phyloP scores from a whole-genome alignment of 2,888 invertebrate genomes.

The Drosophila sordidapex region DNA sequence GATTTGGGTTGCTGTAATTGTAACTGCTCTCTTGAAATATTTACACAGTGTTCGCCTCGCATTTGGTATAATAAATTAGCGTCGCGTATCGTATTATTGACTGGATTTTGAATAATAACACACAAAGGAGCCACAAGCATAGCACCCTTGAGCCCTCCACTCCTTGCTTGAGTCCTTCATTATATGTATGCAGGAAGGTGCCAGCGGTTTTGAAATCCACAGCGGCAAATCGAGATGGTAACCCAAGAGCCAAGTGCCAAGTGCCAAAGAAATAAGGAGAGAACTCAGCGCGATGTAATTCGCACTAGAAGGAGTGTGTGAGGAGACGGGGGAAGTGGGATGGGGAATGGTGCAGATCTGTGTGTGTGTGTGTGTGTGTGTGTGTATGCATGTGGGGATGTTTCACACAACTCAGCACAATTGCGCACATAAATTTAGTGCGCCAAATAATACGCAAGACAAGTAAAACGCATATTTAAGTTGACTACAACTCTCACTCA shows the following conservation, averaged over 20 bases:
- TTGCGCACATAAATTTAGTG: slow-evolving; percentile 80
- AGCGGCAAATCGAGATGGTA: slow-evolving; percentile 62
- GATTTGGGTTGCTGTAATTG: slow-evolving; percentile 61
- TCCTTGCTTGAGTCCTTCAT: neutral
- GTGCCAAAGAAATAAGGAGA: slow-evolving; percentile 39
- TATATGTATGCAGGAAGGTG: slow-evolving; percentile 32
- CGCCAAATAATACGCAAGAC: slow-evolving; percentile 75
- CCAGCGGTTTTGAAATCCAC: slow-evolving; percentile 33
- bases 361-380: neutral
- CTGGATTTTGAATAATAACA: slow-evolving; percentile 81
- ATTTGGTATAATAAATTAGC: slow-evolving; percentile 74
- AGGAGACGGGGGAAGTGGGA: neutral
- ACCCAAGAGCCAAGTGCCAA: slow-evolving; percentile 29
- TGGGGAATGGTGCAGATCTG: neutral
- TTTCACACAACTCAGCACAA: slow-evolving; percentile 74
- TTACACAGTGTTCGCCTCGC: slow-evolving; percentile 58
- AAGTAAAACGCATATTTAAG: slow-evolving; percentile 67
- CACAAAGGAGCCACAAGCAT: slow-evolving; percentile 66
- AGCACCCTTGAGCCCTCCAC: slow-evolving; percentile 5
- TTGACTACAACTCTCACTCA: slow-evolving; percentile 39
- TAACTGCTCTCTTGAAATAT: slow-evolving; percentile 70
- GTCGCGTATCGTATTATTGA: slow-evolving; percentile 78
- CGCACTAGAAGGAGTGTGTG: slow-evolving; percentile 17
- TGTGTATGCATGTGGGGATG: slow-evolving; percentile 16
- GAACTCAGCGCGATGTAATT: slow-evolving; percentile 47